Percentiles rank a stretch among this genome's conserved stretches.
phyloP scores from a whole-genome alignment of 2,888 invertebrate genomes.

The Polydesmus complanatus region DNA sequence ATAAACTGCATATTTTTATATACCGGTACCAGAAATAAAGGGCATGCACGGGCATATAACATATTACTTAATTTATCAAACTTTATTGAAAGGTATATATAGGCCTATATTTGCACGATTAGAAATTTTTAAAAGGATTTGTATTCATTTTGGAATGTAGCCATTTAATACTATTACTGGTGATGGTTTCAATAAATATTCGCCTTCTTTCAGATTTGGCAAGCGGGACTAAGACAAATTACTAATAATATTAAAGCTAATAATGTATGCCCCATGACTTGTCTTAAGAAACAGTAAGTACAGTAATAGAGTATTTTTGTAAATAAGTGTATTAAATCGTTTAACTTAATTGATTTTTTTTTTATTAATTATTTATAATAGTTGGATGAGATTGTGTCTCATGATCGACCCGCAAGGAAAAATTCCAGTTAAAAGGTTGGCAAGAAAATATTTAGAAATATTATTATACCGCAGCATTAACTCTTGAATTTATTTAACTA shows the following conservation, averaged over 20 bases:
- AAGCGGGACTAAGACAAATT: slow-evolving; percentile 69
- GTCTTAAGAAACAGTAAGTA: slow-evolving; percentile 97
- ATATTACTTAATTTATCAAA: too few relatives aligned
- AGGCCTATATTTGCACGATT: too few relatives aligned
- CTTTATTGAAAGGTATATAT: too few relatives aligned
- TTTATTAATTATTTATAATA: slow-evolving; percentile 30
- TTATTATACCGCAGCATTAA: too few relatives aligned
- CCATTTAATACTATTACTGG: background rate
- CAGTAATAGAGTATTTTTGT: slow-evolving; percentile 12
- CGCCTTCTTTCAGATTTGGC: slow-evolving; percentile 64
- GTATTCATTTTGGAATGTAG: too few relatives aligned
- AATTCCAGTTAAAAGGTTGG: slow-evolving; percentile 84
- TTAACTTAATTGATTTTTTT: background rate
- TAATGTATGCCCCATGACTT: slow-evolving; percentile 89
- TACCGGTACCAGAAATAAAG: too few relatives aligned
- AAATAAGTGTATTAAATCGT: background rate
- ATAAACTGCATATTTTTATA: too few relatives aligned
- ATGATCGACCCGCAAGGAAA: slow-evolving; percentile 85
- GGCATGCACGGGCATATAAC: too few relatives aligned
- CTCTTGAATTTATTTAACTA: too few relatives aligned
- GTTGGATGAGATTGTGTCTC: slow-evolving; percentile 97
- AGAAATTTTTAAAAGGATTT: too few relatives aligned
- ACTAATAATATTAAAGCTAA: slow-evolving; percentile 93
- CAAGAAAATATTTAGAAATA: too few relatives aligned
- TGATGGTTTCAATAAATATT: background rate